These are phyloP conservation scores for Rutilus rutilus DNA, from an alignment of 2,113 vertebrate species.

Conservation along the genomic window DNA sequence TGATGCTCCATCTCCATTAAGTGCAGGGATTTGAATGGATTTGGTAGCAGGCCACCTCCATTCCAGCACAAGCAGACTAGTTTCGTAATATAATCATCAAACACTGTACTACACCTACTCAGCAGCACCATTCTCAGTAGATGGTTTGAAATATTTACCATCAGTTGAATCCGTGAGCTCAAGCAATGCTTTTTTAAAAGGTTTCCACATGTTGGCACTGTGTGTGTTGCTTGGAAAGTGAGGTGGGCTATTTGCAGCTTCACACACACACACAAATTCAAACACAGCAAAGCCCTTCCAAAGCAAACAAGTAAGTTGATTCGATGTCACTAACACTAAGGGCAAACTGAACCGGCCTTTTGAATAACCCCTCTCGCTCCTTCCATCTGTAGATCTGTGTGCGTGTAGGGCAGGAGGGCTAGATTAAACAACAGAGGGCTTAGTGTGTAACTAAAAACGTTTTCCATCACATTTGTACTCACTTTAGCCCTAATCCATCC, in stretches of 20 bases:
- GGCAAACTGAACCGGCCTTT: slow-evolving; percentile 29
- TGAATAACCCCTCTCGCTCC: slow-evolving; percentile 22
- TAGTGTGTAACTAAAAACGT: slow-evolving; percentile 73
- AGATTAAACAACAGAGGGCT: slow-evolving; percentile 50
- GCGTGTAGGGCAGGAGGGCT: slow-evolving; percentile 35
- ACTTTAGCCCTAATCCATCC: slow-evolving; percentile 68
- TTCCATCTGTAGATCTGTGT: slow-evolving; percentile 19
- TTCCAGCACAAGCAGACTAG: slow-evolving; percentile 26
- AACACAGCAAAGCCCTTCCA: slow-evolving; percentile 15
- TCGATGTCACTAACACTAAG: slow-evolving; percentile 62
- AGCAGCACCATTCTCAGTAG: not conserved
- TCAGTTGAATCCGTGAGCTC: too few relatives aligned
- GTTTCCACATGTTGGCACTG: not conserved
- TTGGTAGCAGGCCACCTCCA: slow-evolving; percentile 33
- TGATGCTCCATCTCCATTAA: not conserved
- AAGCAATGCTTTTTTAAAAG: slow-evolving; percentile 7
- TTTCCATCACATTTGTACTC: slow-evolving; percentile 76
- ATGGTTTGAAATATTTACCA: not conserved
- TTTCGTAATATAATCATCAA: slow-evolving; percentile 39
- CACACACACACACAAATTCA: not conserved
- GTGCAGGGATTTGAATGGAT: slow-evolving; percentile 56
- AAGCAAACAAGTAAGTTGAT: slow-evolving; percentile 55
- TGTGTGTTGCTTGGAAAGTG: not conserved
- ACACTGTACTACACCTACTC: slow-evolving; percentile 6
- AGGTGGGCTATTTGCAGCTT: slow-evolving; percentile 14